Percentiles rank a stretch among this genome's conserved stretches.
These are phyloP conservation scores for Drosophila histrio DNA, from an alignment of 2,888 invertebrate genomes.

Conservation along the genomic window DNA sequence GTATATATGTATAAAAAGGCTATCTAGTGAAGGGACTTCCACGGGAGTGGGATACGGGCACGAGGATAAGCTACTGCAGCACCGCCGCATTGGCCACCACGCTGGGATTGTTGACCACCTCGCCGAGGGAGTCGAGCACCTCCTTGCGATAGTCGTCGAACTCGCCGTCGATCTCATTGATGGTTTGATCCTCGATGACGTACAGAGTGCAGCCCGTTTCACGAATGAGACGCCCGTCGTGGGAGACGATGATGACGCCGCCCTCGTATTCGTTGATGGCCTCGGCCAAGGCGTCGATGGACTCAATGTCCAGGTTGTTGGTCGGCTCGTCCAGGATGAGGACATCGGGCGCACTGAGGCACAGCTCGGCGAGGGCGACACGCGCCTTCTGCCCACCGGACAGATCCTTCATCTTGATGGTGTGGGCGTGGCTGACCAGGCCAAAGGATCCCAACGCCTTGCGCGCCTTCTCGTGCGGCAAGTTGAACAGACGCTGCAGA, in stretches of 20 bases:
- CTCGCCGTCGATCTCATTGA: conserved; percentile 97
- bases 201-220: conserved; percentile 98
- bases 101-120: conserved; percentile 96
- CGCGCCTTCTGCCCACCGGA: conserved; percentile 94
- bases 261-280: conserved; percentile 98
- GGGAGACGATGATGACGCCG: conserved; percentile 94
- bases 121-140: conserved; percentile 96
- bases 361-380: conserved; percentile 98
- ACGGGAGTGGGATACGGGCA: background rate
- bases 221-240: conserved; percentile 95
- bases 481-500: conserved; percentile 92
- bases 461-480: conserved; percentile 92
- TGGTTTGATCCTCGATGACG: conserved; percentile 97
- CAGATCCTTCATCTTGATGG: conserved; percentile 97
- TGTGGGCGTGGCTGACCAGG: conserved; percentile 97
- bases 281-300: conserved; percentile 98
- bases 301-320: conserved; percentile 99
- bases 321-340: conserved; percentile 99
- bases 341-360: conserved; percentile 97
- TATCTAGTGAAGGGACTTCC: conserved; percentile 6
- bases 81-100: conserved; percentile 96
- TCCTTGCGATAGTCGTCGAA: conserved; percentile 99
- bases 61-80: conserved; percentile 80
- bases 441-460: conserved; percentile 99
- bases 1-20: conserved; percentile 8